Base-by-base conservation (phyloP, 1,140 invertebrate species). In the Drosophila athabasca region DNA sequence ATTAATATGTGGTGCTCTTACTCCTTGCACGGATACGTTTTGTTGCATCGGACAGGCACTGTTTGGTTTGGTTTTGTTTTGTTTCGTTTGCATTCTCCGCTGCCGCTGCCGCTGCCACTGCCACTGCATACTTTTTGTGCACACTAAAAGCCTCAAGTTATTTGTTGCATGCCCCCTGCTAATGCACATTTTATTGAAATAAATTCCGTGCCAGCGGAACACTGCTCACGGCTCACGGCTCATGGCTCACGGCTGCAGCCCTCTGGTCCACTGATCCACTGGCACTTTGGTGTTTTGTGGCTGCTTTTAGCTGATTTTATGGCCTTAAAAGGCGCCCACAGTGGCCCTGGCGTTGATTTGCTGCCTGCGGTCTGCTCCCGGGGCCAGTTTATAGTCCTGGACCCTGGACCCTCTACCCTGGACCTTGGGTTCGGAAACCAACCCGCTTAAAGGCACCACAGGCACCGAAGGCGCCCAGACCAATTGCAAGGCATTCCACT, bases 101-200 rank as follows among this genome's bases (percentile, higher is more conserved):
- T 31, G 31, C 31, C 8, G 2, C 31, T 8, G 2, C 59, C 1
- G 17, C 17, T 19, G 17, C 17, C 31, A 31, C 31, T 31, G 31
- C 8, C 31, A 9, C 31, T 9, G 29, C 59, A 60, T 71, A 61
- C 55, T 72, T 65, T 65, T 55, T 52, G 59, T 54, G 70, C 67
- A n/a, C 65, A 59, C 79, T 88, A 88, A 88, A 88, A 88, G 83
- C 83, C 65, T 83, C 62, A 79, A 88, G 83, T 83, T 88, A 88
- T 88, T 88, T 88, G 83, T 88, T 83, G 84, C 76, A 76, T 62
- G 71, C 71, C 81, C 68, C 70, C 61, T 53, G 70, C 82, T 88
- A 88, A 88, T 88, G 83, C 83, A 88, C 83, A 88, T 88, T 88
- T 88, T 88, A 88, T 88, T 88, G 83, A 88, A 88, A 88, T 88